Evolutionary conservation across 30 jellyfish, hydroid and myxozoan species (phyloP).

Genomic region (Thelohanellus kitauei): DNA sequence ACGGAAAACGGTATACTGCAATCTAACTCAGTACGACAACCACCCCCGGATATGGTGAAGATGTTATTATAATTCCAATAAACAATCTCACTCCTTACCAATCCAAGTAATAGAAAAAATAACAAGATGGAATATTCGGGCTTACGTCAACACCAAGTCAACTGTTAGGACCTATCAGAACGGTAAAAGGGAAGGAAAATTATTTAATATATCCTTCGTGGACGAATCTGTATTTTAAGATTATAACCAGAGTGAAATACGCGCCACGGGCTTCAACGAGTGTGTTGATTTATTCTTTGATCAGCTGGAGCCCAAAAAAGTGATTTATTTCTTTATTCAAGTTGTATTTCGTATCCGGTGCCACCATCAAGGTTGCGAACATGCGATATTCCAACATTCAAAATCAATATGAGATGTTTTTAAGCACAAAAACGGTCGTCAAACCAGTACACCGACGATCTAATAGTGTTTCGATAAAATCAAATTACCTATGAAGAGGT

Average conservation of each 20-base stretch:
- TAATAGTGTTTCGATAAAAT: slow-evolving; percentile 32
- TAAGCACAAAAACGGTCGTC: slow-evolving; percentile 21
- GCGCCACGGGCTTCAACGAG: slow-evolving; percentile 66
- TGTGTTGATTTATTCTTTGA: slow-evolving; percentile 41
- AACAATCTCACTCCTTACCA: too few species aligned
- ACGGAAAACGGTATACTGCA: too few species aligned
- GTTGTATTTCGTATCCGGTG: slow-evolving; percentile 51
- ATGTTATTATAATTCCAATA: too few species aligned
- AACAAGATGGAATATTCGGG: slow-evolving; percentile 84
- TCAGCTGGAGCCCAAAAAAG: slow-evolving; percentile 37
- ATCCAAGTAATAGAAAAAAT: too few species aligned
- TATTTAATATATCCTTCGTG: slow-evolving; percentile 27
- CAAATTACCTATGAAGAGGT: slow-evolving; percentile 36
- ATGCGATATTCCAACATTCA: slow-evolving; percentile 35
- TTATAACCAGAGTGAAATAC: slow-evolving; percentile 51
- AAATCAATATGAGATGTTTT: slow-evolving; percentile 51
- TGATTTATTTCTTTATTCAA: slow-evolving; percentile 1
- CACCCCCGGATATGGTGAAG: too few species aligned
- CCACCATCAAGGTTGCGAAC: slow-evolving; percentile 47
- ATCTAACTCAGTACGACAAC: too few species aligned
- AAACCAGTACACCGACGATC: slow-evolving; percentile 17
- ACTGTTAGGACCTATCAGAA: slow-evolving; percentile 39
- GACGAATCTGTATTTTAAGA: slow-evolving; percentile 30
- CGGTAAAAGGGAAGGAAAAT: slow-evolving; percentile 66
- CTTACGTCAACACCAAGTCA: slow-evolving; percentile 41